Base-by-base conservation (phyloP, 2,888 invertebrate genomes). In the Eledona agricola region DNA sequence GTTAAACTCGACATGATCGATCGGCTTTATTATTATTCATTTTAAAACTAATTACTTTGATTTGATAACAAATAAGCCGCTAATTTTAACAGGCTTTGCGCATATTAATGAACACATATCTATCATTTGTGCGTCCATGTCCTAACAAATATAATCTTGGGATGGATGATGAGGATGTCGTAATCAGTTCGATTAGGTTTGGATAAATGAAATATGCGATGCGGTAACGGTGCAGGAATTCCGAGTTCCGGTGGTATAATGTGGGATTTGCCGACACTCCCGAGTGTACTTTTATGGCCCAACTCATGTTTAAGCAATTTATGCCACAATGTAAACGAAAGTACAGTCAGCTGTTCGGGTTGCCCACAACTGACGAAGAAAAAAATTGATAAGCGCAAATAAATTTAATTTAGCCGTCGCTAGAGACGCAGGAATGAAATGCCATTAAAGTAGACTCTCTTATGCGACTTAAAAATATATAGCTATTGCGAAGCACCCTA, bases 261-360 rank as follows among this genome's bases (percentile, higher is more conserved):
- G 67, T 66, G 70, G 69, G 67, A 70, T 67, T 69, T 62, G 60
- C 66, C 59, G 62, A 70, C 71, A 70, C 72, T 72, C 72, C 63
- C 65, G 73, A 71, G 72, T 72, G 69, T 69, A 72, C 67, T 73
- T 72, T 69, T 69, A 71, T 66, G 69, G 69, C 70, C 62, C 73
- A 71, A 67, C 71, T 74, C 74, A 72, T 73, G 74, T 74, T 74
- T 74, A 70, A 72, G 69, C 72, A 73, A 73, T 73, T 72, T 74
- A 74, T 74, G 71, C 74, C 63, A 65, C 65, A 62, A 69, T 66
- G 73, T 72, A 73, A 73, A 66, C 61, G 72, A 73, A 71, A 73
- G 73, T 73, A 62, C 66, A 59, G 70, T 71, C 72, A 69, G 71
- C 70, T 71, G 70, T 70, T 68, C 55, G 29, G n/a, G n/a, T n/a